Conservation (phyloP, 2,797 vertebrate species). For the Tauraco hartlaubi region DNA sequence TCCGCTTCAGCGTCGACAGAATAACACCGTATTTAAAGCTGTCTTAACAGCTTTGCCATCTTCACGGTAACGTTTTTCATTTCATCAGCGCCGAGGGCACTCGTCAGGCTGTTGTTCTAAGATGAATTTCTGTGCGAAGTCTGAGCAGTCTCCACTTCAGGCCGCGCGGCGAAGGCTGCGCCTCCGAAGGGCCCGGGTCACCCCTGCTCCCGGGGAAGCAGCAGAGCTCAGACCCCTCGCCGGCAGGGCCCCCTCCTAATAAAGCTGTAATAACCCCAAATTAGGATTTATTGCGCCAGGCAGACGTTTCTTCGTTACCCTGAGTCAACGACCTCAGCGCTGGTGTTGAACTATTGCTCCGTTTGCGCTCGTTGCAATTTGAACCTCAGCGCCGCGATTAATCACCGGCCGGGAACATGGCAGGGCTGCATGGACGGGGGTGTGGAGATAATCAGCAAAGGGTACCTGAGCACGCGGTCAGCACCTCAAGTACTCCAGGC, state of each 20-base stretch:
- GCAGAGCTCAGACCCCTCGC: too few relatives aligned
- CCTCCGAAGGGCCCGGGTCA: accelerated
- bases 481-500: not conserved
- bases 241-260: not conserved
- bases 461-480: not conserved
- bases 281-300: not conserved
- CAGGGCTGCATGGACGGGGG: not conserved
- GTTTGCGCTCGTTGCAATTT: constrained; percentile 9
- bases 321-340: not conserved
- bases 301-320: not conserved
- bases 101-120: not conserved
- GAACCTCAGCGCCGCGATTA: not conserved
- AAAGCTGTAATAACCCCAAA: not conserved
- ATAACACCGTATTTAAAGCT: not conserved
- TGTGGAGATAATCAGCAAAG: not conserved
- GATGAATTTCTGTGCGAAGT: not conserved
- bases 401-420: not conserved
- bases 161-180: accelerated
- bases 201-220: accelerated
- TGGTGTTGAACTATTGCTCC: constrained; percentile 42
- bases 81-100: not conserved
- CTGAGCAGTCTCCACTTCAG: not conserved
- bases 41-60: not conserved
- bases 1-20: not conserved
- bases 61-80: not conserved